Conservation (phyloP, 2,888 invertebrate genomes). For the Epistrophe eligans region DNA sequence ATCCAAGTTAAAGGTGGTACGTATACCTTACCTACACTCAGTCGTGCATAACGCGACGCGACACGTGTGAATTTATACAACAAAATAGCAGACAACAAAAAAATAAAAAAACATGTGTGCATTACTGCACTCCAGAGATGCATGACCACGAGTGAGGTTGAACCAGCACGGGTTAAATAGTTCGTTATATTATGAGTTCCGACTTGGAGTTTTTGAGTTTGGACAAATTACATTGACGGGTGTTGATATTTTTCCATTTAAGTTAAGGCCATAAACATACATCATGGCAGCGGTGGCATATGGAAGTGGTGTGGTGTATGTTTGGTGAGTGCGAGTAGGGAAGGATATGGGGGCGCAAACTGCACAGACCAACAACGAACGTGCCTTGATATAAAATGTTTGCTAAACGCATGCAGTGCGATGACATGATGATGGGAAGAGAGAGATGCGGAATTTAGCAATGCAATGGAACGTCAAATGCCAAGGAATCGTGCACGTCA, state of each 20-base stretch:
- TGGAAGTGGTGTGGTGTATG: background rate
- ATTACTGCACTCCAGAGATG: conserved; percentile 52
- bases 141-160: conserved; percentile 46
- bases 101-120: conserved; percentile 23
- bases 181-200: conserved; percentile 24
- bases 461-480: conserved; percentile 6
- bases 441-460: background rate
- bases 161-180: conserved; percentile 52
- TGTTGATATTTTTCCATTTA: conserved; percentile 63
- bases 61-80: conserved; percentile 51
- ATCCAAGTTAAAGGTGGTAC: background rate
- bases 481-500: conserved; percentile 1
- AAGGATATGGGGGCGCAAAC: too few relatives aligned
- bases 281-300: background rate
- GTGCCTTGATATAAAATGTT: conserved; percentile 24
- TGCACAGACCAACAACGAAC: conserved; percentile 15
- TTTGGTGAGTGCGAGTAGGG: too few relatives aligned
- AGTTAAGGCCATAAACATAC: conserved; percentile 7
- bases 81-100: background rate
- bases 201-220: conserved; percentile 14
- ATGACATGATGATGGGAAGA: background rate
- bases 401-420: conserved; percentile 3
- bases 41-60: conserved; percentile 13
- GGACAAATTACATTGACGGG: conserved; percentile 55
- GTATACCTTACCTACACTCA: background rate